Base-by-base conservation (phyloP, 92 coral and sea anemone genomes). In the Desmophyllum pertusum region DNA sequence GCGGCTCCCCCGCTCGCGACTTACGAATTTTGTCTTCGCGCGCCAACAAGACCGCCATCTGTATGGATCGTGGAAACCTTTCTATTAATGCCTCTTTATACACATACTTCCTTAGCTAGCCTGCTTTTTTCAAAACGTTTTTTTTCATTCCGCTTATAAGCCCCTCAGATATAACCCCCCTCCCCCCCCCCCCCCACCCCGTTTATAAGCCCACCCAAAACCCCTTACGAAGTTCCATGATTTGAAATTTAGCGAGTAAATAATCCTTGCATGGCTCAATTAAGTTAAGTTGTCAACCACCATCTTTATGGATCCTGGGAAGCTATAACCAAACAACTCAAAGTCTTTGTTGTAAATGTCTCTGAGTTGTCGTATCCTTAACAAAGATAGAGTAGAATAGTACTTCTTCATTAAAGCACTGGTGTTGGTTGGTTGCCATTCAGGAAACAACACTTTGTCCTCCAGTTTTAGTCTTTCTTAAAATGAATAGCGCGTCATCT, bases 361-460 rank as follows among this genome's bases (percentile, higher is more conserved):
- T 30, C 68, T 31, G 37, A 80, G 65, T 80, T 80, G 84, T 37
- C 29, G 67, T 80, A 67, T 45, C 66, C 84, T 80, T 21, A 80
- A 66, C 21, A 67, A 19, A 40, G 84, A 80, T 25, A 80, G 43
- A 0, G 74, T 67, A 15, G 84, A 80, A 46, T 80, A 80, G 50
- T 80, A 80, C 50, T 50, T 48, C 39, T 67, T 57, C 65, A 80
- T 23, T 5, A 66, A 67, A 10, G 45, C 36, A 19, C 61, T 67
- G 5, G 84, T 80, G 48, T 80, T 38, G 0, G 84, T 67, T 66
- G 84, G 76, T 18, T 67, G 38, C 84, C 84, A 80, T 13, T 69
- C 48, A n/a, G 84, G 84, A 15, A 80, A 69, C 51, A 21, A 2
- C 17, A 80, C 84, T 37, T 66, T 36, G 14, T 69, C 38, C 35